Percentiles rank a stretch among this genome's conserved stretches.
These are phyloP conservation scores for Papilio polyxenes DNA, from an alignment of 1,140 invertebrate species.

Conservation along the genomic window DNA sequence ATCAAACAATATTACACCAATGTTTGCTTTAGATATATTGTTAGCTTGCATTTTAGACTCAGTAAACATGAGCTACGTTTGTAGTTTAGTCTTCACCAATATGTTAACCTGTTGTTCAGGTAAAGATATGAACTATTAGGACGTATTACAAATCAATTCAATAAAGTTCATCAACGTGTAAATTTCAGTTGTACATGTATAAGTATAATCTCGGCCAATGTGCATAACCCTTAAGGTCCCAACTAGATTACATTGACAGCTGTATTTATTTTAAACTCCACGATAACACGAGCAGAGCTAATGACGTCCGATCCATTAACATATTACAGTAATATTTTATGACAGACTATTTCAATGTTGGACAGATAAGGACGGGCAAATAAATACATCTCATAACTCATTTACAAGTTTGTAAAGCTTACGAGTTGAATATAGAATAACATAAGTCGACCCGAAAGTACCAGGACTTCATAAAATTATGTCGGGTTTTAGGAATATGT, in stretches of 20 bases:
- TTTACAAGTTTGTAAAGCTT: not conserved
- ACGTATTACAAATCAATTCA: slow-evolving; percentile 40
- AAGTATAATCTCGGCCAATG: slow-evolving; percentile 40
- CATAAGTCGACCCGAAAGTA: not conserved
- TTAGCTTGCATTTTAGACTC: no score
- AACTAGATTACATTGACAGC: slow-evolving; percentile 53
- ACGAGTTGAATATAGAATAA: not conserved
- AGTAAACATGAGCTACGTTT: no score
- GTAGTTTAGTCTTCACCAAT: no score
- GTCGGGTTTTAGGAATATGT: not conserved
- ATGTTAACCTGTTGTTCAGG: no score
- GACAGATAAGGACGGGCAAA: not conserved
- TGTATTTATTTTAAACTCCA: slow-evolving; percentile 44
- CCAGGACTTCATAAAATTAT: not conserved
- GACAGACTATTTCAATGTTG: slow-evolving; percentile 8
- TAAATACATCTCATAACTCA: not conserved
- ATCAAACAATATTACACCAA: no score
- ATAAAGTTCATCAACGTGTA: slow-evolving; percentile 62
- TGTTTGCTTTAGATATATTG: no score
- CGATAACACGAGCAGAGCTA: slow-evolving; percentile 36
- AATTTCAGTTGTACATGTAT: slow-evolving; percentile 37
- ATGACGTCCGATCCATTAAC: slow-evolving; percentile 41
- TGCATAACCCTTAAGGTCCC: slow-evolving; percentile 57
- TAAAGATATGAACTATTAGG: no score
- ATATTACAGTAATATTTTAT: slow-evolving; percentile 19